A percentile compares a stretch with the other conserved stretches of the same genome.
Evolutionary conservation across 2,888 invertebrate species (phyloP).

Genomic region (Caprella mutica): DNA sequence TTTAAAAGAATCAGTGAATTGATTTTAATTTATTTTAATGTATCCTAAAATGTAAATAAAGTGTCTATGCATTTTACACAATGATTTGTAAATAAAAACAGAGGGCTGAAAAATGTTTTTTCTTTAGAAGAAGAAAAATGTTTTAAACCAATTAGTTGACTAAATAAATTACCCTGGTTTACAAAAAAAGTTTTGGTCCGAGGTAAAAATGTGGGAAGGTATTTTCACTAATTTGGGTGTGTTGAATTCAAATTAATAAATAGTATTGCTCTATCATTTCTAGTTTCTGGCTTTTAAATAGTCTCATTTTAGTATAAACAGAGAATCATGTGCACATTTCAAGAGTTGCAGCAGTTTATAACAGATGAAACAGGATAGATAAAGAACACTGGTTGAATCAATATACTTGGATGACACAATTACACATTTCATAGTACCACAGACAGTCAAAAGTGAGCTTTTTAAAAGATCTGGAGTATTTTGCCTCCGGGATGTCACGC

Average conservation of each 20-base stretch:
- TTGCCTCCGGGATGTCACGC: not conserved
- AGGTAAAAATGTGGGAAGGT: not conserved
- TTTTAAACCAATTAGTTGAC: too few relatives aligned
- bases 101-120: too few relatives aligned
- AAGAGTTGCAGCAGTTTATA: not conserved
- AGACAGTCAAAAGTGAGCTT: not conserved
- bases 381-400: not conserved
- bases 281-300: not conserved
- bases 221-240: not conserved
- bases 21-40: too few relatives aligned
- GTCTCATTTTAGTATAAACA: not conserved
- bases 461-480: not conserved
- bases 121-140: too few relatives aligned
- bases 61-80: too few relatives aligned
- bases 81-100: too few relatives aligned
- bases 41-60: too few relatives aligned
- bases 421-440: not conserved
- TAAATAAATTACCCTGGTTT: not conserved
- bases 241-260: not conserved
- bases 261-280: constrained; percentile 7
- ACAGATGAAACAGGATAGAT: not conserved
- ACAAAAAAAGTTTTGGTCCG: not conserved
- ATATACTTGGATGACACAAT: constrained; percentile 5
- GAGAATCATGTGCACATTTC: not conserved
- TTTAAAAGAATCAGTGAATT: too few relatives aligned